These are phyloP conservation scores for Grus americana DNA, from an alignment of 2,113 vertebrate species.

Conservation along the genomic window DNA sequence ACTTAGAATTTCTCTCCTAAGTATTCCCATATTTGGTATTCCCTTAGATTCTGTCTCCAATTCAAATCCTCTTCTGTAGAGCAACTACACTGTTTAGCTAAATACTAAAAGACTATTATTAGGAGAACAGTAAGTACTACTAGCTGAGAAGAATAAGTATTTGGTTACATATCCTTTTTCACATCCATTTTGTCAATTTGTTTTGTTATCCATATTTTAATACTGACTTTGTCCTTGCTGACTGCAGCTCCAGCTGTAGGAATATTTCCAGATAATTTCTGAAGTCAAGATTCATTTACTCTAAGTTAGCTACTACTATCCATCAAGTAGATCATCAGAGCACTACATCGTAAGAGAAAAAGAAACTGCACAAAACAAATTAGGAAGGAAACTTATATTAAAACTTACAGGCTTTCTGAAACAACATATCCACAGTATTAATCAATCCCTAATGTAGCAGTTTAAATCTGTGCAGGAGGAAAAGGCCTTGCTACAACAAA, in stretches of 20 bases:
- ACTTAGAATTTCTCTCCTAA: background rate
- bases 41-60: background rate
- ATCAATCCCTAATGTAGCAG: background rate
- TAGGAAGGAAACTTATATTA: background rate
- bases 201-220: background rate
- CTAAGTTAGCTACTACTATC: background rate
- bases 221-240: background rate
- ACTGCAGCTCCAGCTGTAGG: background rate
- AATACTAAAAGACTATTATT: background rate
- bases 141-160: background rate
- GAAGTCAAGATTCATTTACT: background rate
- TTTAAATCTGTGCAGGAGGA: background rate
- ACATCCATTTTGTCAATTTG: background rate
- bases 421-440: background rate
- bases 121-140: background rate
- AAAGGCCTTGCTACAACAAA: background rate
- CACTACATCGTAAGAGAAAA: background rate
- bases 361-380: background rate
- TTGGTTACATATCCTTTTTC: background rate
- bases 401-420: no score
- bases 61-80: background rate
- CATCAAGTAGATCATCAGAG: background rate
- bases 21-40: background rate
- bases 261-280: background rate
- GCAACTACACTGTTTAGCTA: background rate